A percentile compares a stretch with the other conserved stretches of the same genome.
These are phyloP conservation scores for Sitta europaea DNA, from an alignment of 2,113 vertebrate genomes.

Conservation along the genomic window DNA sequence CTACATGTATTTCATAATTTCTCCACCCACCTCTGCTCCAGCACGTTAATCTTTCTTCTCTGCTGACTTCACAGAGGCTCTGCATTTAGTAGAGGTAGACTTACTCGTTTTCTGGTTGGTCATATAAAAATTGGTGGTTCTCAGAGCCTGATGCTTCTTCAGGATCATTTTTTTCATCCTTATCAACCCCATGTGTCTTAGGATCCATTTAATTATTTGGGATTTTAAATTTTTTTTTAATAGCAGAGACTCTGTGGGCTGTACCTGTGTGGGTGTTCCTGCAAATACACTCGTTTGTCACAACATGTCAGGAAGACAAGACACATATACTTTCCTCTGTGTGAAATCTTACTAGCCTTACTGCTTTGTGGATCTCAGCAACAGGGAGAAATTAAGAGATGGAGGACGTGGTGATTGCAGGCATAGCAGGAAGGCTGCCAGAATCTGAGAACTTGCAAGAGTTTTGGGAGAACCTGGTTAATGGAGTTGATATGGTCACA, in stretches of 20 bases:
- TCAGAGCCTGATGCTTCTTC: not conserved
- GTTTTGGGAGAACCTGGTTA: slow-evolving; percentile 95
- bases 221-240: not conserved
- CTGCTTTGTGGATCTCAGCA: not conserved
- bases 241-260: not conserved
- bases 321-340: not conserved
- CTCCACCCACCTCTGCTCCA: slow-evolving; percentile 50
- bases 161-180: not conserved
- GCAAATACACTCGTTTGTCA: not conserved
- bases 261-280: slow-evolving; percentile 35
- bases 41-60: slow-evolving; percentile 33
- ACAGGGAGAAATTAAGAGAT: slow-evolving; percentile 72
- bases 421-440: slow-evolving; percentile 91
- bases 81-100: not conserved
- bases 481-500: slow-evolving; percentile 94
- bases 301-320: not conserved
- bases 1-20: slow-evolving; percentile 53
- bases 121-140: not conserved
- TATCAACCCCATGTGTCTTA: not conserved
- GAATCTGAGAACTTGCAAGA: slow-evolving; percentile 91
- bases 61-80: slow-evolving; percentile 10
- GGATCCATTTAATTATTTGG: not conserved
- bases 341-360: not conserved
- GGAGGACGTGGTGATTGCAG: slow-evolving; percentile 94
- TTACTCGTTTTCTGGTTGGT: not conserved